These are phyloP conservation scores for Brachyhypopomus occidentalis DNA, from an alignment of 2,113 vertebrate species.

Conservation along the genomic window DNA sequence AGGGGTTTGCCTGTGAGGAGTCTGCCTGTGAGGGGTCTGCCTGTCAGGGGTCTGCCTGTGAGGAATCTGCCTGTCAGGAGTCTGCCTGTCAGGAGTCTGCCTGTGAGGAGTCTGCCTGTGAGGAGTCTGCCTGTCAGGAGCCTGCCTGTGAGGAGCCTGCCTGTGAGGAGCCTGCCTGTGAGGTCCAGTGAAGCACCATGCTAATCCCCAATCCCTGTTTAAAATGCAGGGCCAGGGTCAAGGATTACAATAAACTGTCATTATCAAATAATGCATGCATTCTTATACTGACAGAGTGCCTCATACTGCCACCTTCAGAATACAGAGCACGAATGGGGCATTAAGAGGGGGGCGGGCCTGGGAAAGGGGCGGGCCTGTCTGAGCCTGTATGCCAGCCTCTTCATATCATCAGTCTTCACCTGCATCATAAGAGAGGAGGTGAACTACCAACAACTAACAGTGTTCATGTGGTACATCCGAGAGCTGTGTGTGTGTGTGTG, in stretches of 20 bases:
- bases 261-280: conserved; percentile 80
- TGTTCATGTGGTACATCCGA: background rate
- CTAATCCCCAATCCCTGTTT: conserved; percentile 80
- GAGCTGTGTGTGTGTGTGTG: background rate
- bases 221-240: conserved; percentile 80
- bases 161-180: conserved; percentile 44
- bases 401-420: conserved; percentile 39
- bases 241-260: conserved; percentile 81
- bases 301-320: conserved; percentile 61
- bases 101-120: too few relatives aligned
- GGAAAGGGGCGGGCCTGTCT: conserved; percentile 20
- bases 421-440: conserved; percentile 35
- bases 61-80: too few relatives aligned
- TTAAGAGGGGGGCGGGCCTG: conserved; percentile 36
- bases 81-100: too few relatives aligned
- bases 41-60: too few relatives aligned
- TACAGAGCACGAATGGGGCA: conserved; percentile 57
- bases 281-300: conserved; percentile 70
- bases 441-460: background rate
- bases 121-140: background rate
- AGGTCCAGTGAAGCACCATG: conserved; percentile 40
- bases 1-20: too few relatives aligned
- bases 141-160: conserved; percentile 31
- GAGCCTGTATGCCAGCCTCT: conserved; percentile 27
- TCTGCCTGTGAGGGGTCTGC: too few relatives aligned